Base-by-base conservation (phyloP, 2,888 invertebrate genomes). In the Drosophila prostipennis region DNA sequence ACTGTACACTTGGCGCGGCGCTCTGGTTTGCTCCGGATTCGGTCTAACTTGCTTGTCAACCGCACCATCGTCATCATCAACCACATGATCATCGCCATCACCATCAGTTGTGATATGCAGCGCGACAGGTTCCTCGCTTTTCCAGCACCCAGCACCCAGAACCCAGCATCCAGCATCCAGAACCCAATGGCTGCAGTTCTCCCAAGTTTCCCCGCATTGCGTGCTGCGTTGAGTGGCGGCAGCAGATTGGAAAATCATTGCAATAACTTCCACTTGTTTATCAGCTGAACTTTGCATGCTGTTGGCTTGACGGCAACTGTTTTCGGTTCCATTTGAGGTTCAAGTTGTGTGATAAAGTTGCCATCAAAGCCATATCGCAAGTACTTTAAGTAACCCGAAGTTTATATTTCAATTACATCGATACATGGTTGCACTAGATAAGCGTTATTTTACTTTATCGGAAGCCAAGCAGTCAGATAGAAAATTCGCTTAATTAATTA, bases 231-330 rank as follows among this genome's bases (percentile, higher is more conserved):
- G 56, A 51, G 59, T 60, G 59, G 56, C 56, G 8, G n/a, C 63
- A 39, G 13, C 39, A 61, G 61, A 61, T 61, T 61, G 61, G 46
- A 61, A 61, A 61, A 61, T 46, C 61, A 61, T 61, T 46, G 61
- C 61, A 39, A 61, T 61, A 63, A 61, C 61, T 48, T 61, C 39
- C 63, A 48, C 61, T 61, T 61, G 61, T 61, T 61, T 63, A 61
- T 39, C 34, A 40, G 26, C 63, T 13, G 23, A 61, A 40, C 32
- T 34, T 34, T 63, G 63, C 23, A 39, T 61, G 60, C 29, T 32
- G 14, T 26, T 48, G 46, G 46, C 46, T 48, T 32, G 46, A 14
- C 32, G 16, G 6, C 46, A 29, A 48, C 46, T 29, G 34, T 13
- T 56, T 57, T 26, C 26, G 29, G 19, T 57, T 37, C 16, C 61